phyloP scores from a whole-genome alignment of 2,113 vertebrate genomes.

The Coryphaenoides rupestris region DNA sequence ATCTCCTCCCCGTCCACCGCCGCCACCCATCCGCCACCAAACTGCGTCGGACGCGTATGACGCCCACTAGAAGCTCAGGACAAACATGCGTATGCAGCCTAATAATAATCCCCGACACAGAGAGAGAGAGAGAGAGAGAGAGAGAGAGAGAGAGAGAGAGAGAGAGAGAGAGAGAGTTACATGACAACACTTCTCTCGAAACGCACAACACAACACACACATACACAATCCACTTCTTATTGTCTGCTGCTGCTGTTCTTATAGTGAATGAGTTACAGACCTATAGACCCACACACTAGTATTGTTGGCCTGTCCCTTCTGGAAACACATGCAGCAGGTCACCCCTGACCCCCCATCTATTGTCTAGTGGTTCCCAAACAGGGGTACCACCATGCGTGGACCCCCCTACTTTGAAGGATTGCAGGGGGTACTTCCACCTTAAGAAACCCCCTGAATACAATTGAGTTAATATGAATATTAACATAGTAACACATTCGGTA shows the following conservation, averaged over 20 bases:
- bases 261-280: slow-evolving; percentile 6
- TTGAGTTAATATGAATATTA: too few relatives aligned
- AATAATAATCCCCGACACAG: slow-evolving; percentile 48
- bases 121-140: too few relatives aligned
- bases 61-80: slow-evolving; percentile 50
- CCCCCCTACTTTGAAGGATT: too few relatives aligned
- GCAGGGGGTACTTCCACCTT: too few relatives aligned
- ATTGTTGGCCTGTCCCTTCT: slow-evolving; percentile 24
- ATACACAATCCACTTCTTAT: slow-evolving; percentile 19
- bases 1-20: slow-evolving; percentile 33
- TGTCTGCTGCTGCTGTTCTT: slow-evolving; percentile 10
- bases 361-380: not conserved
- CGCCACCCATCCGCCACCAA: too few relatives aligned
- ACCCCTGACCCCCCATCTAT: not conserved
- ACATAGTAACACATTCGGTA: too few relatives aligned
- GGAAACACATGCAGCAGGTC: slow-evolving; percentile 6
- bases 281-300: too few relatives aligned
- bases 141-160: slow-evolving; percentile 11
- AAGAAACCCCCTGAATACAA: too few relatives aligned
- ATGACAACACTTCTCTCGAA: slow-evolving; percentile 46
- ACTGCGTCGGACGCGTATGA: slow-evolving; percentile 44
- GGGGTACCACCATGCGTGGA: too few relatives aligned
- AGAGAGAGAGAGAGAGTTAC: not conserved
- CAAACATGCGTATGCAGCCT: slow-evolving; percentile 50
- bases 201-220: too few relatives aligned